Conservation (phyloP, 1,140 invertebrate genomes). For the Heliconius hermathena region DNA sequence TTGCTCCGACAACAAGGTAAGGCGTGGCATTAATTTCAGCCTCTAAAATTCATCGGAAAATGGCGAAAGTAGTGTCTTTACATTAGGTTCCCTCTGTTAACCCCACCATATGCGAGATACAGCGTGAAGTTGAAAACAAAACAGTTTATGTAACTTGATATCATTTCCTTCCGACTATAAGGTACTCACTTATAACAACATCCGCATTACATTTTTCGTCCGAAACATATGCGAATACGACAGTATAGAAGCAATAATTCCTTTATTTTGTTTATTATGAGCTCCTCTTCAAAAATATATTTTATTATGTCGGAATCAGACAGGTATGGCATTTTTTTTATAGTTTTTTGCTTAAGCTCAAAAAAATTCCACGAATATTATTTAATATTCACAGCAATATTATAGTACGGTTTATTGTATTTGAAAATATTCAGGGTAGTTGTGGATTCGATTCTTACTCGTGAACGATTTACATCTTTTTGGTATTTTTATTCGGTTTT, state of each 20-base stretch:
- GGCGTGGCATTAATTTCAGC: too few species aligned
- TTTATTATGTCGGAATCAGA: neutral
- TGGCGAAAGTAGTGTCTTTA: too few species aligned
- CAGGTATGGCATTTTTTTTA: neutral
- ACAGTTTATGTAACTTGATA: neutral
- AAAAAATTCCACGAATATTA: neutral
- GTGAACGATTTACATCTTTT: too few species aligned
- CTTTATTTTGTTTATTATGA: neutral
- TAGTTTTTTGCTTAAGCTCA: neutral
- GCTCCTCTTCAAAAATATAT: neutral
- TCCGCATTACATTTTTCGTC: constrained; percentile 29
- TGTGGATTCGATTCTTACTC: too few species aligned
- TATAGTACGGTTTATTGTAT: too few species aligned
- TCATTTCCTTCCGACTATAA: neutral
- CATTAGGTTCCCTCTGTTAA: too few species aligned
- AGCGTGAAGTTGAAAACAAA: neutral
- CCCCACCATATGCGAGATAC: too few species aligned
- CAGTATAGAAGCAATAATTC: neutral
- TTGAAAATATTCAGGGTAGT: too few species aligned
- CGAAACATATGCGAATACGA: constrained; percentile 16
- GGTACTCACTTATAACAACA: neutral
- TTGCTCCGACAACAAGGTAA: too few species aligned
- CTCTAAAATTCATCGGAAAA: too few species aligned
- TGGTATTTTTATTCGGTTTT: too few species aligned
- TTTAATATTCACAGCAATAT: too few species aligned